Percentiles rank a stretch among this genome's conserved stretches.
Conservation (phyloP, 2,888 invertebrate species). For the Cosmia pyralina region DNA sequence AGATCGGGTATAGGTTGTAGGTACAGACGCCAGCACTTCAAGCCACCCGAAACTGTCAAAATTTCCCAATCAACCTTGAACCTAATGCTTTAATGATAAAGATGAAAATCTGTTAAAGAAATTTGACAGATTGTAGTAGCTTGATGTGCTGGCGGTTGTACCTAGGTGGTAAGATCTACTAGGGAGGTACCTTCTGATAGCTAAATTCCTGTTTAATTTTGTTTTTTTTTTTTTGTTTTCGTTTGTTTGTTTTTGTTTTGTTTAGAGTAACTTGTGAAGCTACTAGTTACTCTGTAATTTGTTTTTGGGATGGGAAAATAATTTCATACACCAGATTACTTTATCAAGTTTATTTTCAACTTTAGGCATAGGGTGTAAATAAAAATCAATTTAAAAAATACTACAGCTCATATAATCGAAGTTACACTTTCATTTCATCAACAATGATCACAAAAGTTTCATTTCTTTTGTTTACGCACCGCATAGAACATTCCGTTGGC, state of each 20-base stretch:
- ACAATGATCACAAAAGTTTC: slow-evolving; percentile 89
- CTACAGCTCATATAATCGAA: slow-evolving; percentile 90
- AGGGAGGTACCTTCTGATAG: background rate
- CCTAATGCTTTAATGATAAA: no score
- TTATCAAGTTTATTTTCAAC: slow-evolving; percentile 52
- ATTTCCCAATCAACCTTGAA: no score
- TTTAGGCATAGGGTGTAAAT: slow-evolving; percentile 67
- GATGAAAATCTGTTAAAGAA: no score
- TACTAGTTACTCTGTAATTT: background rate
- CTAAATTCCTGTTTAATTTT: background rate
- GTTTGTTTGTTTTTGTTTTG: no score
- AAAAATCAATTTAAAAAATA: slow-evolving; percentile 84
- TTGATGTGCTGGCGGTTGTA: no score
- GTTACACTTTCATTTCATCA: slow-evolving; percentile 89
- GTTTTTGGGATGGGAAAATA: slow-evolving; percentile 24
- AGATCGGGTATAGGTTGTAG: no score
- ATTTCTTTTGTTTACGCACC: slow-evolving; percentile 86
- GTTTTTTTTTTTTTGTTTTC: no score
- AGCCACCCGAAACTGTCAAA: no score
- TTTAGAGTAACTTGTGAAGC: no score
- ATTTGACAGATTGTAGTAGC: no score
- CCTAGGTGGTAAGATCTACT: no score
- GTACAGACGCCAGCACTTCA: no score
- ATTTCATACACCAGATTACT: slow-evolving; percentile 25
- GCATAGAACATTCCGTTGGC: slow-evolving; percentile 86